A percentile compares a stretch with the other conserved stretches of the same genome.
Evolutionary conservation across 2,888 invertebrate genomes (phyloP).

Genomic region (Petrolisthes cinctipes): DNA sequence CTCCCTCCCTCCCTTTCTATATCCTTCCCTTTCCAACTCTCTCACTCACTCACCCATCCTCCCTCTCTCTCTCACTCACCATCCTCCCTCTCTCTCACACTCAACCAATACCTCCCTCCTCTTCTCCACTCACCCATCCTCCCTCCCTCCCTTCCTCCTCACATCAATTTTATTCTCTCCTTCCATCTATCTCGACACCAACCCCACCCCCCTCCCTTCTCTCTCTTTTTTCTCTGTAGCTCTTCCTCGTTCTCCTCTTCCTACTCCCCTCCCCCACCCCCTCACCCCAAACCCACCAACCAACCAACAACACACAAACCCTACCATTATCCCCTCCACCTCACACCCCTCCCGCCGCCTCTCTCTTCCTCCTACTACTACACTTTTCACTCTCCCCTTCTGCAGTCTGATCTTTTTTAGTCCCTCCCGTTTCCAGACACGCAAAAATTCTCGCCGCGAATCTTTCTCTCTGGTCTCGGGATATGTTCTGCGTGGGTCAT

Average conservation of each 20-base stretch:
- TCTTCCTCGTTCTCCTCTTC: constrained; percentile 3
- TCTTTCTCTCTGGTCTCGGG: too few relatives aligned
- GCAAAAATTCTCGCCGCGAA: too few relatives aligned
- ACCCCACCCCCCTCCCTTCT: constrained; percentile 20
- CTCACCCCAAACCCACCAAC: not conserved
- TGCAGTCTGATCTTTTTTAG: not conserved
- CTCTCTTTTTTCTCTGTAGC: constrained; percentile 9
- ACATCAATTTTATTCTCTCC: not conserved
- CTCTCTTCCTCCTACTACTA: not conserved
- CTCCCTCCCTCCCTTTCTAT: not conserved
- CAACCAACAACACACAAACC: not conserved
- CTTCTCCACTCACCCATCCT: not conserved
- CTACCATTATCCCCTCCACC: not conserved
- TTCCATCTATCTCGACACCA: constrained; percentile 11
- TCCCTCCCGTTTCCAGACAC: not conserved
- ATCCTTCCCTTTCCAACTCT: not conserved
- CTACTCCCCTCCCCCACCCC: constrained; percentile 5
- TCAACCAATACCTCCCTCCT: not conserved
- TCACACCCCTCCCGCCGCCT: not conserved
- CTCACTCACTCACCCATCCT: not conserved
- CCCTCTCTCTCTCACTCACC: not conserved
- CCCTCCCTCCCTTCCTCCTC: constrained; percentile 17
- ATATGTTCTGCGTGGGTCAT: too few relatives aligned
- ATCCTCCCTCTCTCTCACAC: not conserved
- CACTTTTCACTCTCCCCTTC: constrained; percentile 16